Conservation (phyloP, 2,797 vertebrate genomes). For the Acanthurus leucopareius region DNA sequence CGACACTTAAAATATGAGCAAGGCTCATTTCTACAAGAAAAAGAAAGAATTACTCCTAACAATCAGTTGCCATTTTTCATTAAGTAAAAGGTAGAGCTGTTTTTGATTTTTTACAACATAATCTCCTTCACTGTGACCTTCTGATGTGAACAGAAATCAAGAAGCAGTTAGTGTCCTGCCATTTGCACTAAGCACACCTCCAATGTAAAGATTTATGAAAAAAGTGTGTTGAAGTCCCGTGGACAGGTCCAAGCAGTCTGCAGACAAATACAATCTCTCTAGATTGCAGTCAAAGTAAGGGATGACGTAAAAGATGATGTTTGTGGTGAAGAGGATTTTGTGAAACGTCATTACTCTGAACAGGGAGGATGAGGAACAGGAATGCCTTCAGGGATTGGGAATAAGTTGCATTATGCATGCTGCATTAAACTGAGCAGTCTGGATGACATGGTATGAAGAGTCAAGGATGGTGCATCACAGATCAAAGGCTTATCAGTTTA, state of each 20-base stretch:
- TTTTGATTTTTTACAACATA: too few species aligned
- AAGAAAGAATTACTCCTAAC: too few species aligned
- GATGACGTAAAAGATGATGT: constrained; percentile 19
- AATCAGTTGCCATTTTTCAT: too few species aligned
- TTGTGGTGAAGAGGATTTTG: constrained; percentile 13
- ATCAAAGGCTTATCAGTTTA: constrained; percentile 33
- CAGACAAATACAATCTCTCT: constrained; percentile 5
- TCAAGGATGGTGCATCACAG: constrained; percentile 22
- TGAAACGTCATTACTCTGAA: constrained; percentile 32
- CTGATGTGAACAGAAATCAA: not conserved
- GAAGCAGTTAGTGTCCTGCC: too few species aligned
- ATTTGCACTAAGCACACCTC: not conserved
- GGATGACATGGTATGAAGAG: constrained; percentile 6
- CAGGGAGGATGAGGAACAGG: constrained; percentile 13
- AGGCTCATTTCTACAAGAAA: too few species aligned
- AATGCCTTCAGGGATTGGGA: constrained; percentile 14
- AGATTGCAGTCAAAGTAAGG: constrained; percentile 16
- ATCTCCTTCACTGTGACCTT: not conserved
- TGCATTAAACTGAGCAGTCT: constrained; percentile 28
- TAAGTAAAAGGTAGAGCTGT: too few species aligned
- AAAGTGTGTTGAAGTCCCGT: not conserved
- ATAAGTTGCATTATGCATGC: constrained; percentile 30
- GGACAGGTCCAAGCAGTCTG: not conserved
- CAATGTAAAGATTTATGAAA: not conserved
- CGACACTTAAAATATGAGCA: not conserved